Evolutionary conservation across 2,888 invertebrate genomes (phyloP), one percentile per base, ranked within the genome.

Genomic region (Amphipyra berbera): DNA sequence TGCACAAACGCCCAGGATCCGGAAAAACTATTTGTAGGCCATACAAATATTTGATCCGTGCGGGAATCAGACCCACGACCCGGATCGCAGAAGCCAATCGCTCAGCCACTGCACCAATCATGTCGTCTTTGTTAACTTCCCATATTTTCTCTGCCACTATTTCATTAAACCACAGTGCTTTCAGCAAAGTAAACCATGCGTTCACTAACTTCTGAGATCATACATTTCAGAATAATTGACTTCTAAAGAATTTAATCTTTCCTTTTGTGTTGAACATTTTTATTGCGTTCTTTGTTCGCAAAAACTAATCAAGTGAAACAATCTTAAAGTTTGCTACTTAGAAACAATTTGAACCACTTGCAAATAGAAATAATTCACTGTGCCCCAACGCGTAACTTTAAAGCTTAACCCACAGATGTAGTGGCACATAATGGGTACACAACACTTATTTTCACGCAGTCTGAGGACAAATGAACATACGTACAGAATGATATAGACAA

Each of bases 281-380:
- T 69, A 64, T 61, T 58, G 21, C 46, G 37, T 79, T 67, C 63
- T 69, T 66, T 68, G 60, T 79, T 66, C 57, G 45, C 52, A 69
- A 76, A 86, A 88, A 83, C 80, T 82, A 88, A 84, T 87, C 88
- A 90, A 83, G 85, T 86, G 82, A 82, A 85, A 79, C 84, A 87
- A 86, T 88, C 85, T 90, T 84, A 88, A 90, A 90, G 87, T 90
- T 87, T 81, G 82, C 83, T 82, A 87, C 86, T 87, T 72, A 79
- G 78, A 84, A 91, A 91, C 87, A 88, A 90, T 91, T 90, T 88
- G 78, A 83, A 84, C 81, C 84, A 81, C 83, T 87, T 88, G 85
- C 83, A 87, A 91, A 89, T 90, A 88, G 88, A 90, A 91, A 92
- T 92, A 90, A 91, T 90, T 91, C 85, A 88, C 82, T 82, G 81